Base-by-base conservation (phyloP, 2,888 invertebrate species). In the Antitype chi region DNA sequence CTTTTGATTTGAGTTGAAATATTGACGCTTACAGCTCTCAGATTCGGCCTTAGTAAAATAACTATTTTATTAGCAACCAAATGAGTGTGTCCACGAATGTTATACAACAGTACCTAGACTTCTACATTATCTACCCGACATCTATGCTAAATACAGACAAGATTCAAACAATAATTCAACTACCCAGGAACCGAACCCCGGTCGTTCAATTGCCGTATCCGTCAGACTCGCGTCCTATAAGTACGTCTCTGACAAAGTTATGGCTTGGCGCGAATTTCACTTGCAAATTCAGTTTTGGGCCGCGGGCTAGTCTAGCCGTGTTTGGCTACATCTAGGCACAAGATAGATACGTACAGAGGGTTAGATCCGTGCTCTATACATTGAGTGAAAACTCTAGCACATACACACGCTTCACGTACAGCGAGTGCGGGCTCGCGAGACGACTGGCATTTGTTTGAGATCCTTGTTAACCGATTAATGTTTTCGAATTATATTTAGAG, bases 241-340 rank as follows among this genome's bases (percentile, higher is more conserved):
- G 78, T 67, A 77, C 66, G 78, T 67, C 76, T 49, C 69, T 80
- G 81, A 78, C 85, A 82, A 83, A 87, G 85, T 88, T 88, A 88
- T 86, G 68, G 79, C 75, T 78, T 62, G 70, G 73, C 76, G 74
- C 11, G 80, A 85, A 89, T 89, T 88, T 89, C 82, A 81, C 88
- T 88, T 88, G 89, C 89, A 88, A 88, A 88, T 89, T 66, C 69
- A 81, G 88, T 89, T 89, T 84, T 71, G 74, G 77, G 74, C 87
- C 80, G 63, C 80, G 57, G 78, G 87, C 88, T 74, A 77, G 69
- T 78, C 74, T 78, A 77, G 74, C 70, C 67, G 32, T 59, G 53
- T 20, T 67, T 60, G 64, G 43, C 52, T 63, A 68, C 72, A 64
- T 62, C 67, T 62, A 43, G 60, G 20, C 63, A 53, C 7, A 7